phyloP scores from a whole-genome alignment of 2,797 vertebrate genomes.

The Tinamus major region DNA sequence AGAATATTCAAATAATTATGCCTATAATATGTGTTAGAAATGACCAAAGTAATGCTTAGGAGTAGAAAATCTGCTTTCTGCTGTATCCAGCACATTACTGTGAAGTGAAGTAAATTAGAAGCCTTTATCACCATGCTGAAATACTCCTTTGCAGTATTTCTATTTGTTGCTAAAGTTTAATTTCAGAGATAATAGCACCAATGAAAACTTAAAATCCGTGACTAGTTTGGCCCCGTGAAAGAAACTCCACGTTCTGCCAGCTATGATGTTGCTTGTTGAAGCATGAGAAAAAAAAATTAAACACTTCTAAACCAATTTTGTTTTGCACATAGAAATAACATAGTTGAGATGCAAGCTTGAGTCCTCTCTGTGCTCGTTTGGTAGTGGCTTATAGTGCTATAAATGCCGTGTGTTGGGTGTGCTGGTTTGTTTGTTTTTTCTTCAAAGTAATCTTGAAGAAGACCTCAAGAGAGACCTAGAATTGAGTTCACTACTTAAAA shows the following conservation, averaged over 20 bases:
- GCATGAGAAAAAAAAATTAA: not conserved
- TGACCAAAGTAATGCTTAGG: not conserved
- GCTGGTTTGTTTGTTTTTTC: not conserved
- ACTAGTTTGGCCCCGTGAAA: not conserved
- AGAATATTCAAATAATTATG: not conserved
- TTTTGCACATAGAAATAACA: not conserved
- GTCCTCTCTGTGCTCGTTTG: slow-evolving; percentile 1
- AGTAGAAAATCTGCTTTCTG: slow-evolving; percentile 8
- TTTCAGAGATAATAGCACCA: not conserved
- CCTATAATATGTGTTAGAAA: not conserved
- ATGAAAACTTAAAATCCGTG: not conserved
- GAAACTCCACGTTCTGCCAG: not conserved
- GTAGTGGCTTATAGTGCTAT: not conserved
- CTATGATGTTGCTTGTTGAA: not conserved
- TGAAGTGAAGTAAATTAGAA: not conserved
- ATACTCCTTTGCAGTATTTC: not conserved
- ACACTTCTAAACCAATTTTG: not conserved
- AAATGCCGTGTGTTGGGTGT: not conserved
- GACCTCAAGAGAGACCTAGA: not conserved
- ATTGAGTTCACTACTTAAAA: not conserved
- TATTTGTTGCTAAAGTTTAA: not conserved
- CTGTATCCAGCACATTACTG: not conserved
- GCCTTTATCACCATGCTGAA: not conserved
- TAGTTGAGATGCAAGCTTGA: not conserved
- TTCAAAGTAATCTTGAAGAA: not conserved